Evolutionary conservation across 1,140 invertebrate species (phyloP).

Genomic region (Hyposmocoma kahamanoa): DNA sequence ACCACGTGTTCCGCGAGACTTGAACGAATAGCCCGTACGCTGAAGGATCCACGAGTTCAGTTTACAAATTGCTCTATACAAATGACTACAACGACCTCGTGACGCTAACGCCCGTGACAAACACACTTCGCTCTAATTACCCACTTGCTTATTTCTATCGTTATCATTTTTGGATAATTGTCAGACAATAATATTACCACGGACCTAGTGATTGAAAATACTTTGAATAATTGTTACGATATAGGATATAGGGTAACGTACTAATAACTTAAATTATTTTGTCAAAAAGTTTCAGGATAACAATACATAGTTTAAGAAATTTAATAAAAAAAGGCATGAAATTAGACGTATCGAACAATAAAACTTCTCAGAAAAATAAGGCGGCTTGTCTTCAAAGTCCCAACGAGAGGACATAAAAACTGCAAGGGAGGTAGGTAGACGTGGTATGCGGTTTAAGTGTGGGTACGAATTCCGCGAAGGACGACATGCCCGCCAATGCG

Average conservation of each 20-base stretch:
- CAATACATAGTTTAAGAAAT: background rate
- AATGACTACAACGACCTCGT: background rate
- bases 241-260: no score
- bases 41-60: background rate
- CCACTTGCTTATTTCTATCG: no score
- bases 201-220: no score
- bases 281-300: no score
- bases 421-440: constrained; percentile 20
- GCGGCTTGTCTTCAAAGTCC: constrained; percentile 11
- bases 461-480: constrained; percentile 67
- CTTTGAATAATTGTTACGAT: no score
- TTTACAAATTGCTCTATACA: background rate
- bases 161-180: no score
- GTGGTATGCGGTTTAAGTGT: constrained; percentile 41
- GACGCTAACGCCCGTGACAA: background rate
- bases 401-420: constrained; percentile 21
- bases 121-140: background rate
- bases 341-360: background rate
- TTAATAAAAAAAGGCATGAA: background rate
- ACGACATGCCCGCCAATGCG: constrained; percentile 44
- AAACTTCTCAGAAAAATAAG: constrained; percentile 6
- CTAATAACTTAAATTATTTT: no score
- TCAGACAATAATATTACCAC: no score
- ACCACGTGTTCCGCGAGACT: constrained; percentile 36
- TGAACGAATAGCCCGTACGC: background rate